Base-by-base conservation (phyloP, 2,113 vertebrate genomes). In the Pampusana beccarii region DNA sequence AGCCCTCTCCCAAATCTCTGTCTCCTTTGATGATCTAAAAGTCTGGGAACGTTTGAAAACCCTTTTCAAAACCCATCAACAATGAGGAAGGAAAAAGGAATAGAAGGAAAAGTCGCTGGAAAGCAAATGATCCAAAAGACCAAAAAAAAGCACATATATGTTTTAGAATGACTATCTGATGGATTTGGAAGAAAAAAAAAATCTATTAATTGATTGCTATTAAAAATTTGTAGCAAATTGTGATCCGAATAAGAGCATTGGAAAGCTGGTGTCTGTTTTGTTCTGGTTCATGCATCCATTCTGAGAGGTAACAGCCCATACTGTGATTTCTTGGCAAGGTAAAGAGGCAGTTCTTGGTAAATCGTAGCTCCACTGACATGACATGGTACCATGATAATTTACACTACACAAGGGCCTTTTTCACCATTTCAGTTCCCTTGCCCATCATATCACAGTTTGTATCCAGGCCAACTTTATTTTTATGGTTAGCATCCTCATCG, bases 211-310 rank as follows among this genome's bases (percentile, higher is more conserved):
- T 60, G 15, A 61, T 92, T 92, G n/a, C 53, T 81, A 28, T 54
- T 58, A 90, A 91, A 92, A 64, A 21, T 33, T 46, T 80, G 70
- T 85, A 66, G 50, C 36, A 65, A 95, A 72, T 57, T 50, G 46
- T 80, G 70, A 87, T 65, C 78, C 46, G 13, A 72, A 19, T 80
- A 92, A 93, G 61, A 90, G 19, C 66, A 67, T 6, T 92, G 77
- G 29, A 89, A 95, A 71, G 34, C 28, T 72, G 40, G 66, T 74
- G 82, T 82, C 66, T 69, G 20, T 75, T 91, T 85, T 72, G 40
- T 36, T 90, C 93, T 82, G n/a, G 58, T 91, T 93, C 71, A 65
- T 85, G 61, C 88, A 89, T 90, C 73, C 72, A 57, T 72, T 93
- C 38, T 61, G 65, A 89, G 77, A 87, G 21, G 61, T 85, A 84